A percentile compares a stretch with the other conserved stretches of the same genome.
Conservation (phyloP, 2,113 vertebrate genomes). For the Lycaon pictus region DNA sequence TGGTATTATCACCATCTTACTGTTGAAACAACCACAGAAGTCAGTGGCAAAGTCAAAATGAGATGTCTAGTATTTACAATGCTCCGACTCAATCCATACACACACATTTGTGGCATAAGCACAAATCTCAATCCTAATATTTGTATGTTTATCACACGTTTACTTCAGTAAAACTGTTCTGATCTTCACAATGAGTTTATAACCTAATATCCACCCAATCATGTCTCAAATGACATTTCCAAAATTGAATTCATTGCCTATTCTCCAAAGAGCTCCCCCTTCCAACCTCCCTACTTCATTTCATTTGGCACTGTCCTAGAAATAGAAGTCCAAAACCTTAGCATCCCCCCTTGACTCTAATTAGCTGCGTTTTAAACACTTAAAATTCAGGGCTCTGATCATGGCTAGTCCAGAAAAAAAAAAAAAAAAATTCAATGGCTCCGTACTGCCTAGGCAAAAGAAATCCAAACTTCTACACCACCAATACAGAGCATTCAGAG, state of each 20-base stretch:
- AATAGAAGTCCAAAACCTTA: background rate
- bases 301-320: background rate
- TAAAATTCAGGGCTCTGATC: conserved; percentile 45
- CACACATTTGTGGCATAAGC: background rate
- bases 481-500: background rate
- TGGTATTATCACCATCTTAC: background rate
- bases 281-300: background rate
- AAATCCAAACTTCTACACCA: background rate
- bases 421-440: background rate
- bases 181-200: background rate
- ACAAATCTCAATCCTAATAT: background rate
- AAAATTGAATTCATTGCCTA: background rate
- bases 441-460: background rate
- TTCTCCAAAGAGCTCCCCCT: background rate
- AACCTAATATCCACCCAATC: background rate
- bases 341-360: background rate
- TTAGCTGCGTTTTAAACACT: conserved; percentile 3
- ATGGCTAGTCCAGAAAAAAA: background rate
- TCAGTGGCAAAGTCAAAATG: background rate
- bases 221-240: background rate
- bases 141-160: background rate
- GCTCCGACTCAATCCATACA: background rate
- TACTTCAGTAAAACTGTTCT: background rate
- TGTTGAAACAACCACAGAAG: background rate
- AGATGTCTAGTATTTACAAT: background rate